Conservation (phyloP, 2,888 invertebrate species). For the Chloroclystis v-ata region DNA sequence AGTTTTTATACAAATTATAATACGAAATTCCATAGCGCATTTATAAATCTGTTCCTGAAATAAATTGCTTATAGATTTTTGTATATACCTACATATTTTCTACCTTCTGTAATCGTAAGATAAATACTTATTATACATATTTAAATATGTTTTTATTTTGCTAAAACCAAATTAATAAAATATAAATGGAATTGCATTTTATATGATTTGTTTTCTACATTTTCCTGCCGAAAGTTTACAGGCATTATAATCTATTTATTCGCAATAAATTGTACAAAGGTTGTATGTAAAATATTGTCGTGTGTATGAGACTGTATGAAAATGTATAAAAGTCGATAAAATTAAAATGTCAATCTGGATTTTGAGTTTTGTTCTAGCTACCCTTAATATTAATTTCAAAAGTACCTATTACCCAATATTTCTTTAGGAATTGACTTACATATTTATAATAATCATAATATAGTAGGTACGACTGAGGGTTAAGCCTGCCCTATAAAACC, state of each 20-base stretch:
- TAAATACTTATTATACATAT: not conserved
- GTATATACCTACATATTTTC: constrained; percentile 4
- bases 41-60: constrained; percentile 17
- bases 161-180: constrained; percentile 16
- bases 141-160: not conserved
- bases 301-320: constrained; percentile 58
- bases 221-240: constrained; percentile 16
- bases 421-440: no score
- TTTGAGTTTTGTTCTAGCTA: constrained; percentile 31
- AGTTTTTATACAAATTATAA: constrained; percentile 16
- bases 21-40: constrained; percentile 22
- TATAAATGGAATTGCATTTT: constrained; percentile 23
- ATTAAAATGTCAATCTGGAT: constrained; percentile 70
- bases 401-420: no score
- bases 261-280: constrained; percentile 69
- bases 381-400: no score
- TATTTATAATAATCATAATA: no score
- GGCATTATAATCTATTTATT: constrained; percentile 59
- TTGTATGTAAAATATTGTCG: constrained; percentile 50
- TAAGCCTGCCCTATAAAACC: no score
- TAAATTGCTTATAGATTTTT: constrained; percentile 5
- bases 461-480: no score
- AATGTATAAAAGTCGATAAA: constrained; percentile 53
- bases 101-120: not conserved
- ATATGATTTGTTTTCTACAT: constrained; percentile 18